Evolutionary conservation across 2,113 vertebrate species (phyloP).

Genomic region (Colossoma macropomum): DNA sequence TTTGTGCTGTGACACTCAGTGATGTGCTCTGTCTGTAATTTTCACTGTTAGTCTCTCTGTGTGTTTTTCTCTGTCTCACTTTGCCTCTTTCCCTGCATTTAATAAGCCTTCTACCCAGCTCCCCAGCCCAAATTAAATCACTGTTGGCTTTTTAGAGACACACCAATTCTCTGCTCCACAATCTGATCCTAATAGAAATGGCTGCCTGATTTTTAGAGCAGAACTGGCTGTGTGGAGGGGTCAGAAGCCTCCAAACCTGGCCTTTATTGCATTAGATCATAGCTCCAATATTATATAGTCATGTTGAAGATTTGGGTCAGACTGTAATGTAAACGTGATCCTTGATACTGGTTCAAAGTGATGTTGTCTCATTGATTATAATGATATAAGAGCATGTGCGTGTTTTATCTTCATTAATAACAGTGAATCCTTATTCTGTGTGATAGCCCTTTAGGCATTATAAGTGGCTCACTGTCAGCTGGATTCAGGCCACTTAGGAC

Average conservation of each 20-base stretch:
- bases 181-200: slow-evolving; percentile 34
- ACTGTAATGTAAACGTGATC: slow-evolving; percentile 6
- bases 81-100: slow-evolving; percentile 51
- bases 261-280: not conserved
- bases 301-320: not conserved
- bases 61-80: slow-evolving; percentile 14
- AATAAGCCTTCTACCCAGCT: slow-evolving; percentile 59
- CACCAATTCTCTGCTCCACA: slow-evolving; percentile 54
- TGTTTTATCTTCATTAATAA: not conserved
- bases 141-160: slow-evolving; percentile 34
- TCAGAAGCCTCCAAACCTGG: not conserved
- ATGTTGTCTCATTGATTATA: not conserved
- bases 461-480: slow-evolving; percentile 15
- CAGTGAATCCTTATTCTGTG: not conserved
- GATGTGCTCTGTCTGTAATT: slow-evolving; percentile 51
- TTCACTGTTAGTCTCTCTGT: slow-evolving; percentile 22
- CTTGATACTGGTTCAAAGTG: slow-evolving; percentile 15
- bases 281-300: not conserved
- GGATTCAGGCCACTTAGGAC: not conserved
- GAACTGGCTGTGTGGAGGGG: not conserved
- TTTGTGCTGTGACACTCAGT: slow-evolving; percentile 51
- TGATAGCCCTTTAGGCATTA: not conserved
- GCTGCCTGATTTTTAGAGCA: slow-evolving; percentile 5
- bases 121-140: slow-evolving; percentile 62
- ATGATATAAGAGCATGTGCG: not conserved